phyloP scores from a whole-genome alignment of 2,113 vertebrate genomes.

The Guaruba guarouba region DNA sequence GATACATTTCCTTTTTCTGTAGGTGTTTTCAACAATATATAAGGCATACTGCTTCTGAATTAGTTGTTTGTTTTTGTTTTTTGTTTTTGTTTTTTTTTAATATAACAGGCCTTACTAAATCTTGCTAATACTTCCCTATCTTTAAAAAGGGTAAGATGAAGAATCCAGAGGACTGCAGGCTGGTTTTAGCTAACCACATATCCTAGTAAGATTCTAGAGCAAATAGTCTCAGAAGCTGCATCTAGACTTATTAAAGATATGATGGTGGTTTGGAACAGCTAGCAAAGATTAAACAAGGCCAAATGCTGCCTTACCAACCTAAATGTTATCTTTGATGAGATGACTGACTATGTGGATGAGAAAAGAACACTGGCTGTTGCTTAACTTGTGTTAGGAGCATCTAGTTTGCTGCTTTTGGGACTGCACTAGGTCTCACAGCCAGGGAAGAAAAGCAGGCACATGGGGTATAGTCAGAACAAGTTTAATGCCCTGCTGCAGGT shows the following conservation, averaged over 20 bases:
- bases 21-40: not conserved
- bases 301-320: not conserved
- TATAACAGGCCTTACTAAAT: not conserved
- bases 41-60: not conserved
- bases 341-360: not conserved
- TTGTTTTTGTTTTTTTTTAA: not conserved
- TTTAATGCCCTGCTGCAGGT: not conserved
- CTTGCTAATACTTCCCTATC: not conserved
- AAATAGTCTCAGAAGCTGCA: not conserved
- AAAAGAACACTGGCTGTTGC: not conserved
- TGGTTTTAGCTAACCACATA: not conserved
- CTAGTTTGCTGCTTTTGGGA: not conserved
- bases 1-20: not conserved
- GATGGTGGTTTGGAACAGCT: not conserved
- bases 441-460: rapidly evolving
- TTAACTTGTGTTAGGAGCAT: not conserved
- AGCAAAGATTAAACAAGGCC: not conserved
- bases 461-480: not conserved
- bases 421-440: not conserved
- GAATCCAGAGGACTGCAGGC: not conserved
- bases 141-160: not conserved
- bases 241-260: not conserved
- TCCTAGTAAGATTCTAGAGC: not conserved
- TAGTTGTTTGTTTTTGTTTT: too few relatives aligned
- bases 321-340: not conserved